Conservation (phyloP, 2,888 invertebrate species). For the Agriotes lineatus region DNA sequence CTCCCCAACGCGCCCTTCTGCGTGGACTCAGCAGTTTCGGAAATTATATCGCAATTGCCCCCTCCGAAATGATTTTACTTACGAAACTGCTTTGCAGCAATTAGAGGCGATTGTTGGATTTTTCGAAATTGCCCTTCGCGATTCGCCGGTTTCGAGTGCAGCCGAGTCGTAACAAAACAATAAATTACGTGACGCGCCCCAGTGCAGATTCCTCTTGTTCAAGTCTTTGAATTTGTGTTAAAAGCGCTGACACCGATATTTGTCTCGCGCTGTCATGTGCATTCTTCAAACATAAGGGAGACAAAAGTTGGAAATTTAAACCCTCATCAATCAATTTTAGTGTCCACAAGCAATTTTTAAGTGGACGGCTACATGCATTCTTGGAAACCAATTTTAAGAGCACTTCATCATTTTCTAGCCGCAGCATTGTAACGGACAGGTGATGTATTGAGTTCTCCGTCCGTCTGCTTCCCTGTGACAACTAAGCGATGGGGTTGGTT, state of each 20-base stretch:
- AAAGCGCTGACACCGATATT: slow-evolving; percentile 4
- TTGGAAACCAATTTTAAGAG: slow-evolving; percentile 45
- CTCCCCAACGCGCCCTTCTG: slow-evolving; percentile 21
- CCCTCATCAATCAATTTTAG: slow-evolving; percentile 43
- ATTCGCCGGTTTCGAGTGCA: background rate
- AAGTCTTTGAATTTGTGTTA: slow-evolving; percentile 9
- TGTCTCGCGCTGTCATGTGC: slow-evolving; percentile 23
- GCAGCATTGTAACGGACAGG: slow-evolving; percentile 44
- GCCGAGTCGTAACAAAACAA: slow-evolving; percentile 6
- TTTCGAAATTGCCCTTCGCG: no score
- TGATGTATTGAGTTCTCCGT: slow-evolving; percentile 45
- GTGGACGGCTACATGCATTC: slow-evolving; percentile 45
- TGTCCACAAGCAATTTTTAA: slow-evolving; percentile 42
- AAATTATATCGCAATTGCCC: slow-evolving; percentile 19
- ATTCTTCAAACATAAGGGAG: slow-evolving; percentile 26
- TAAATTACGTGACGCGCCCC: slow-evolving; percentile 7
- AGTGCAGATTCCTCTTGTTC: background rate
- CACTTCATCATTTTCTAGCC: slow-evolving; percentile 43
- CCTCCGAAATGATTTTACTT: slow-evolving; percentile 23
- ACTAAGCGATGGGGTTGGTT: slow-evolving; percentile 41
- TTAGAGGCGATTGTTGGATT: slow-evolving; percentile 20
- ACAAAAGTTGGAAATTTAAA: slow-evolving; percentile 39
- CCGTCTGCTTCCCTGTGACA: slow-evolving; percentile 41
- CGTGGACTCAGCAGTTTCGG: slow-evolving; percentile 30
- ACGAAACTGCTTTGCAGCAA: slow-evolving; percentile 16